phyloP scores from a whole-genome alignment of 1,140 invertebrate species.

The Diachasmimorpha longicaudata region DNA sequence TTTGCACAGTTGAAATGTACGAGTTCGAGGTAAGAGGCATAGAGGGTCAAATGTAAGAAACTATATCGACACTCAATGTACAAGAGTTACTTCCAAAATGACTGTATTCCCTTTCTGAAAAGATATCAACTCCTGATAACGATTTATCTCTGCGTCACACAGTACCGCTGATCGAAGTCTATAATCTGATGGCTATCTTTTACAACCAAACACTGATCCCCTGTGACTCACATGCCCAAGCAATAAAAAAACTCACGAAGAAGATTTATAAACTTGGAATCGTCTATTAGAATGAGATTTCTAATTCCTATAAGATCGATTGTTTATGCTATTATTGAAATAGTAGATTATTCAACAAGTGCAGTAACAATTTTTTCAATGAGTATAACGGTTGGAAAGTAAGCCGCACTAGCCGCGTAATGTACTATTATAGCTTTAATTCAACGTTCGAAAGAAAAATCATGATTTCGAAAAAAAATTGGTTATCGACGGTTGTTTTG shows the following conservation, averaged over 20 bases:
- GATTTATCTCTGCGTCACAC: slow-evolving; percentile 21
- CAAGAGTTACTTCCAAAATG: neutral
- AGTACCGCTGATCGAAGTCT: neutral
- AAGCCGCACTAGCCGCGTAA: too few species aligned
- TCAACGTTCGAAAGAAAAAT: slow-evolving; percentile 5
- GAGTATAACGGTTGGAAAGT: too few species aligned
- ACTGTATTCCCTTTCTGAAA: neutral
- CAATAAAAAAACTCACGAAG: neutral
- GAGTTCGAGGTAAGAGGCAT: neutral
- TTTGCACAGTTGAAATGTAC: neutral
- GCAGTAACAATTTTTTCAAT: too few species aligned
- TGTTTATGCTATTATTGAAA: too few species aligned
- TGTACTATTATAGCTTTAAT: neutral
- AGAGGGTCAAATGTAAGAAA: neutral
- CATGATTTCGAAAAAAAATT: slow-evolving; percentile 50
- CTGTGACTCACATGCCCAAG: slow-evolving; percentile 7
- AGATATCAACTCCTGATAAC: neutral
- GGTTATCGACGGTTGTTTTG: slow-evolving; percentile 44
- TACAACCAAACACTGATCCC: neutral
- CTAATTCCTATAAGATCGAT: too few species aligned
- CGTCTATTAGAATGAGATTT: too few species aligned
- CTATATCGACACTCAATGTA: neutral
- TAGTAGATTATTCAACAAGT: too few species aligned
- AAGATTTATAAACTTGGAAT: too few species aligned
- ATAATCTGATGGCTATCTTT: slow-evolving; percentile 7